These are phyloP conservation scores for Eupithecia subumbrata DNA, from an alignment of 2,888 invertebrate species.

Conservation along the genomic window DNA sequence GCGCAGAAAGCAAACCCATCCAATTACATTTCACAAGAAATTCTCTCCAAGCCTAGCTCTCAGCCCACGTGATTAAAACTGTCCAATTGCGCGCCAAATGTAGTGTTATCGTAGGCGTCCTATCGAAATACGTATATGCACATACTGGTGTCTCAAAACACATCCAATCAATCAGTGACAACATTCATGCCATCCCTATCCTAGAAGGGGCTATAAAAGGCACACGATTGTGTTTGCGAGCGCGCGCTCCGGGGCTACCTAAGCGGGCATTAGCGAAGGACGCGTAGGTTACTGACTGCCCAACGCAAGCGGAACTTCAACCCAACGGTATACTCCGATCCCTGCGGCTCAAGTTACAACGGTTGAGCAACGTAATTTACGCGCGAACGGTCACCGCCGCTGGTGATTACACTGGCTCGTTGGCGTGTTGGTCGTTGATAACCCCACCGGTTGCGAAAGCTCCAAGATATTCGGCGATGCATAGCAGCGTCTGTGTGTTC, in stretches of 20 bases:
- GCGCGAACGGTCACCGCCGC: constrained; percentile 79
- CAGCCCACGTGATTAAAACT: constrained; percentile 26
- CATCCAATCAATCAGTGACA: constrained; percentile 70
- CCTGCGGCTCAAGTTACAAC: constrained; percentile 52
- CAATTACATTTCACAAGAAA: constrained; percentile 2
- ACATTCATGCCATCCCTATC: constrained; percentile 61
- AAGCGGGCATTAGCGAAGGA: constrained; percentile 80
- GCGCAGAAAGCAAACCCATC: background rate
- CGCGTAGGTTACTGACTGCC: constrained; percentile 68
- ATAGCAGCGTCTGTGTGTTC: constrained; percentile 44
- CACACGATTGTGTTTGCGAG: constrained; percentile 74
- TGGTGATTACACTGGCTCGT: constrained; percentile 77
- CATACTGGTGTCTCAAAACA: constrained; percentile 37
- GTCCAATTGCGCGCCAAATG: constrained; percentile 22
- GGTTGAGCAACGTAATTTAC: constrained; percentile 74
- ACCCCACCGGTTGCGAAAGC: constrained; percentile 65
- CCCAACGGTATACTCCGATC: constrained; percentile 37
- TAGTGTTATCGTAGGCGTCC: constrained; percentile 20
- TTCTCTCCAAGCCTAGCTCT: background rate
- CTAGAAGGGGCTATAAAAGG: constrained; percentile 67
- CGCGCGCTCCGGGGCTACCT: constrained; percentile 72
- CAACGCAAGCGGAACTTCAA: constrained; percentile 55
- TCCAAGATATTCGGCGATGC: constrained; percentile 49
- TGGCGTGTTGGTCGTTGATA: constrained; percentile 72
- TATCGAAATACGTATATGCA: constrained; percentile 19